Percentiles rank a stretch among this genome's conserved stretches.
Evolutionary conservation across 2,888 invertebrate species (phyloP).

Genomic region (Idaea biselata): DNA sequence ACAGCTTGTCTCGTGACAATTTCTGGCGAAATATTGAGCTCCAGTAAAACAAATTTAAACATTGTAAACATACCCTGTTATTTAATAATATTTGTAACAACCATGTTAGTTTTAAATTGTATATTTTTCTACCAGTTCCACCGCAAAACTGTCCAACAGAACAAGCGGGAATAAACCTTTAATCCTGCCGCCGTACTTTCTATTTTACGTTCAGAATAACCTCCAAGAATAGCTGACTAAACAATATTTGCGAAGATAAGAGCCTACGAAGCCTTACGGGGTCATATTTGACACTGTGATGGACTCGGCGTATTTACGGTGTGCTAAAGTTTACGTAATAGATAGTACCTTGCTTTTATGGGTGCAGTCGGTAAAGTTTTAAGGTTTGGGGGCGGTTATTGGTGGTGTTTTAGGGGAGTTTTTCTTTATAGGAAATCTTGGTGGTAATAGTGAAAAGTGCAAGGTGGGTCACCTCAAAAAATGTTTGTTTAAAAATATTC

Average conservation of each 20-base stretch:
- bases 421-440: background rate
- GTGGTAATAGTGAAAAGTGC: too few species aligned
- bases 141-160: too few species aligned
- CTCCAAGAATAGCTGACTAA: constrained; percentile 40
- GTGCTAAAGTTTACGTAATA: constrained; percentile 2
- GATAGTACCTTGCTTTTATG: background rate
- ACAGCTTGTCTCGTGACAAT: too few species aligned
- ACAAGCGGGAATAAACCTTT: background rate
- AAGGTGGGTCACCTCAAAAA: too few species aligned
- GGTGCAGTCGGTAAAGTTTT: background rate
- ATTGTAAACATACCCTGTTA: too few species aligned
- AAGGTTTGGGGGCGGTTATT: background rate
- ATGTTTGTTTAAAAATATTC: too few species aligned
- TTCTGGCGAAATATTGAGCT: too few species aligned
- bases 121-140: too few species aligned
- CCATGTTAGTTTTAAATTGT: too few species aligned
- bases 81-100: too few species aligned
- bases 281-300: constrained; percentile 35
- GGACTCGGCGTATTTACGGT: constrained; percentile 3
- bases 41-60: too few species aligned
- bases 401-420: background rate
- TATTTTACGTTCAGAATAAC: constrained; percentile 38
- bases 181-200: constrained; percentile 10
- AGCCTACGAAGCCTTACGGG: constrained; percentile 31
- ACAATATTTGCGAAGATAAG: constrained; percentile 41